These are phyloP conservation scores for Blera fallax DNA, from an alignment of 2,888 invertebrate genomes.

Conservation along the genomic window DNA sequence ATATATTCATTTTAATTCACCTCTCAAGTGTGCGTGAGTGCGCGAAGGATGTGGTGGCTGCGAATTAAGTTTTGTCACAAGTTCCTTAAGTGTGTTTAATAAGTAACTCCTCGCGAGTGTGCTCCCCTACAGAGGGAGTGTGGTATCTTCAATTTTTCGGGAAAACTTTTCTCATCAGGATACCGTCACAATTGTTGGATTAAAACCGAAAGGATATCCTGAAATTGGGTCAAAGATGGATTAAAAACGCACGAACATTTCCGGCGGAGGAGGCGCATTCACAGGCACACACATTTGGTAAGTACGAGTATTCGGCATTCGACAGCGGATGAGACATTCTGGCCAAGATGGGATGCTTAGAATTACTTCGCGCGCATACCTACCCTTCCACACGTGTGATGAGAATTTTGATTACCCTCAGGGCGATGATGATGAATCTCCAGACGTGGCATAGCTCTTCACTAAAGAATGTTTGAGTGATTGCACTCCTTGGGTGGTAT, in stretches of 20 bases:
- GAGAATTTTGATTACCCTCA: slow-evolving; percentile 39
- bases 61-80: slow-evolving; percentile 46
- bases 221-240: slow-evolving; percentile 69
- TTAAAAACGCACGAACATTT: slow-evolving; percentile 56
- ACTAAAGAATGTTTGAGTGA: slow-evolving; percentile 17
- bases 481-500: slow-evolving; percentile 7
- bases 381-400: slow-evolving; percentile 31
- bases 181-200: slow-evolving; percentile 49
- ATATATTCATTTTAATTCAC: slow-evolving; percentile 9
- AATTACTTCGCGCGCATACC: slow-evolving; percentile 12
- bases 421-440: slow-evolving; percentile 40
- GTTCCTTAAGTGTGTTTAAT: slow-evolving; percentile 15
- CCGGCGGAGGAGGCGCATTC: slow-evolving; percentile 11
- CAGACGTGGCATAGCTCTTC: slow-evolving; percentile 7
- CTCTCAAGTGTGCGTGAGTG: background rate
- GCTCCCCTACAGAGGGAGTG: background rate
- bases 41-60: slow-evolving; percentile 34
- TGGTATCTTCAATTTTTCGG: background rate
- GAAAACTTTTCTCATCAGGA: slow-evolving; percentile 37
- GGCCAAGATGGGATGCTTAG: background rate
- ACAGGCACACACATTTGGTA: slow-evolving; percentile 37
- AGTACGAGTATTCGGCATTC: too few species aligned
- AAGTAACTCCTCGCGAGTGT: slow-evolving; percentile 43
- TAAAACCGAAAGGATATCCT: slow-evolving; percentile 45
- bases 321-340: background rate